Percentiles rank a stretch among this genome's conserved stretches.
phyloP scores from a whole-genome alignment of 2,113 vertebrate species.

The Pterocles burchelli region DNA sequence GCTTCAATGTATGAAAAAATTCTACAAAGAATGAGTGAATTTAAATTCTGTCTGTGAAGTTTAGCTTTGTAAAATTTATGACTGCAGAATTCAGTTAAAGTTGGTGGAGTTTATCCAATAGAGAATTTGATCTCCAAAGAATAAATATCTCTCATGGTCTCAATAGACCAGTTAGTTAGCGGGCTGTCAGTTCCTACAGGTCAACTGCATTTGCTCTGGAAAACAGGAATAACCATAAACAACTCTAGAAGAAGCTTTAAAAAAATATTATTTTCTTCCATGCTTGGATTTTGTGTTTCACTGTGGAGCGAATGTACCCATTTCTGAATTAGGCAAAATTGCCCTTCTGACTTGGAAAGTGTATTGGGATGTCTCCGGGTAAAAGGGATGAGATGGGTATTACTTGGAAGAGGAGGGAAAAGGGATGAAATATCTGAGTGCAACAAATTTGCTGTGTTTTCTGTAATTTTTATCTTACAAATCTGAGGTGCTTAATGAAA shows the following conservation, averaged over 20 bases:
- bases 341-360: not conserved
- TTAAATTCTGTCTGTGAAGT: not conserved
- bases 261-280: not conserved
- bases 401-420: not conserved
- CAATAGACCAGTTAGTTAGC: not conserved
- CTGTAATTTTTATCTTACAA: constrained; percentile 39
- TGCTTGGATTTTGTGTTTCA: not conserved
- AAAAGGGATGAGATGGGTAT: not conserved
- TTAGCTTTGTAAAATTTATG: not conserved
- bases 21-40: not conserved
- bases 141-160: not conserved
- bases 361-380: not conserved
- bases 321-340: not conserved
- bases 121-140: not conserved
- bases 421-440: not conserved
- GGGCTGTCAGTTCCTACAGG: not conserved
- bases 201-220: not conserved
- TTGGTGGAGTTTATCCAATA: not conserved
- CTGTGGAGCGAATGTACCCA: not conserved
- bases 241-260: not conserved
- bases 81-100: not conserved
- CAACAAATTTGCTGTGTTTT: not conserved
- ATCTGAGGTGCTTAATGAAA: constrained; percentile 46
- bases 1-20: not conserved
- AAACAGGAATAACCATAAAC: not conserved